Percentiles rank a stretch among this genome's conserved stretches.
Evolutionary conservation across 2,888 invertebrate genomes (phyloP).

Genomic region (Serripes groenlandicus): DNA sequence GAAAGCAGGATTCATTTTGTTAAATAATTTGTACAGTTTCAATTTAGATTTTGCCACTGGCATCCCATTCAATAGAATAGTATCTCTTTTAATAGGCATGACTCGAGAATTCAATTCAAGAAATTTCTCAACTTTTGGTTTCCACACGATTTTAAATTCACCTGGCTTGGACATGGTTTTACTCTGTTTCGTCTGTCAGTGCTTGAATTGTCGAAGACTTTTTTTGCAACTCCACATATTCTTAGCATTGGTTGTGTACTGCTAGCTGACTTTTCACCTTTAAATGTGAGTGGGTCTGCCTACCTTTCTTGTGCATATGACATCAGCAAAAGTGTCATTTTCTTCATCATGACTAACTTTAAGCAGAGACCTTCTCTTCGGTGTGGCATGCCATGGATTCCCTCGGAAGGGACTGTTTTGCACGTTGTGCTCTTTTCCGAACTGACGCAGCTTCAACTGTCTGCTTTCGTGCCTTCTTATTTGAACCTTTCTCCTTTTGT

Average conservation of each 20-base stretch:
- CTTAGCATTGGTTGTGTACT: neutral
- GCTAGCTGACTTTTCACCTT: slow-evolving; percentile 3
- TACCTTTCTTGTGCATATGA: neutral
- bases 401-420: neutral
- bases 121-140: slow-evolving; percentile 22
- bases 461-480: slow-evolving; percentile 12
- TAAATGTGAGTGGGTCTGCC: neutral
- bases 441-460: slow-evolving; percentile 12
- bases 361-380: neutral
- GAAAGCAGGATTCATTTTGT: neutral
- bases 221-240: slow-evolving; percentile 8
- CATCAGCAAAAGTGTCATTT: neutral
- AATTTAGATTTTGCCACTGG: slow-evolving; percentile 27
- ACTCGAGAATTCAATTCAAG: slow-evolving; percentile 27
- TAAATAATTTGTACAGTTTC: slow-evolving; percentile 23
- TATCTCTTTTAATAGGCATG: slow-evolving; percentile 25
- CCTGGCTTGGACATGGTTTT: slow-evolving; percentile 11
- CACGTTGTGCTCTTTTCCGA: slow-evolving; percentile 14
- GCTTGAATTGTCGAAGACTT: neutral
- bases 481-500: neutral
- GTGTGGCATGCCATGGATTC: slow-evolving; percentile 4
- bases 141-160: neutral
- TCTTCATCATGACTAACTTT: slow-evolving; percentile 1
- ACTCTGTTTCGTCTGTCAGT: neutral
- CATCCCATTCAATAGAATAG: slow-evolving; percentile 27